Percentiles rank a stretch among this genome's conserved stretches.
Conservation (phyloP, 2,113 vertebrate genomes). For the Probosciger aterrimus region DNA sequence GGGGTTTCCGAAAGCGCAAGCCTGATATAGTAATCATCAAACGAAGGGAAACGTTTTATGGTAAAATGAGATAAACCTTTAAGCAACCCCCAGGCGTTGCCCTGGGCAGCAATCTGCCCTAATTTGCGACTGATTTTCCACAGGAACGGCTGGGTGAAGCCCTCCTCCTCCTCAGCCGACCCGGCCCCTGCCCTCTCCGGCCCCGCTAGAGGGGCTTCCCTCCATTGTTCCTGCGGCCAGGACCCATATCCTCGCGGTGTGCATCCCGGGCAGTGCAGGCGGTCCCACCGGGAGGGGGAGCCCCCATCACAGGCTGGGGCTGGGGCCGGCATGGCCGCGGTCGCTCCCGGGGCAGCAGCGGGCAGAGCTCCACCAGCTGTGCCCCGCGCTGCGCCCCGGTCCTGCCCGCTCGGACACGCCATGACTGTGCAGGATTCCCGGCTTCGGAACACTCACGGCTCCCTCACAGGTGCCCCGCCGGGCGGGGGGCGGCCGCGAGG, state of each 20-base stretch:
- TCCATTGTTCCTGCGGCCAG: not conserved
- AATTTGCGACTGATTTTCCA: not conserved
- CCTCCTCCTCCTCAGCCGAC: not conserved
- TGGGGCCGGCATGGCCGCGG: not conserved
- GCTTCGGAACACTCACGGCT: not conserved
- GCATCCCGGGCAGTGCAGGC: not conserved
- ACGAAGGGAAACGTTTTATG: not conserved
- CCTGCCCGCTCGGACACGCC: not conserved
- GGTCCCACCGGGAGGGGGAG: not conserved
- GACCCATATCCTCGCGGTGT: too few species aligned
- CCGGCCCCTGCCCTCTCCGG: not conserved
- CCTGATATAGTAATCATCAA: not conserved
- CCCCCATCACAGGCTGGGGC: not conserved
- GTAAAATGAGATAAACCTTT: not conserved
- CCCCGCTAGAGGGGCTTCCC: not conserved
- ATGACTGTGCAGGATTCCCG: constrained; percentile 41
- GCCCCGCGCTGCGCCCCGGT: not conserved
- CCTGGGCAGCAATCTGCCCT: not conserved
- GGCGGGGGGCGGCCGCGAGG: too few species aligned
- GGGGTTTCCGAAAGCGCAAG: not conserved
- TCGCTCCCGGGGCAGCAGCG: not conserved
- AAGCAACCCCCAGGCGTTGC: not conserved
- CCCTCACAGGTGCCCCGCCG: not conserved
- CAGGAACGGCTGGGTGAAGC: accelerated
- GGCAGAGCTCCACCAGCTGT: not conserved